Conservation (phyloP, 2,113 vertebrate genomes). For the Natator depressus region DNA sequence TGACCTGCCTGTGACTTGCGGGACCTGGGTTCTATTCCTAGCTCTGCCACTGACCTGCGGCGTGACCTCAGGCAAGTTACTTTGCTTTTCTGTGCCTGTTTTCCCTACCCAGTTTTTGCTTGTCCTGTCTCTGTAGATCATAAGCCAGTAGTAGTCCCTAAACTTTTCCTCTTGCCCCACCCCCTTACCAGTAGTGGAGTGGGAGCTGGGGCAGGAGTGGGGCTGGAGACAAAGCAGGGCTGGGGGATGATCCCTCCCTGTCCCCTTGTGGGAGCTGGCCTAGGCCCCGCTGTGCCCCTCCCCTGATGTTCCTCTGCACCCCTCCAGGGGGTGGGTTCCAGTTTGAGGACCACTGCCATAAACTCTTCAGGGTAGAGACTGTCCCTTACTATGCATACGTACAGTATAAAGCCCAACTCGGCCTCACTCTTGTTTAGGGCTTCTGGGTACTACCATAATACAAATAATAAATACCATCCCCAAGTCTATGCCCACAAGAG, state of each 20-base stretch:
- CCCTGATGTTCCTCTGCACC: no score
- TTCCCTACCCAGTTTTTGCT: background rate
- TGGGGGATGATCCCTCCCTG: no score
- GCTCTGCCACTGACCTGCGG: background rate
- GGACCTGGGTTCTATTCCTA: background rate
- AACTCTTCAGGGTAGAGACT: background rate
- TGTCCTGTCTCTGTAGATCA: background rate
- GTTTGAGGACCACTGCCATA: background rate
- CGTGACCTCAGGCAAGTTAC: background rate
- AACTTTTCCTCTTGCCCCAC: no score
- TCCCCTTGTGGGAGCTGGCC: no score
- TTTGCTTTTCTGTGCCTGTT: background rate
- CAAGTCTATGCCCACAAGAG: background rate
- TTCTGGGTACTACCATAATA: background rate
- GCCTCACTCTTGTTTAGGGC: background rate
- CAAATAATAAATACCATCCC: background rate
- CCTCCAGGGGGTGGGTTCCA: no score
- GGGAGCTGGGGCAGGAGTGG: no score
- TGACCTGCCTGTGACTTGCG: constrained; percentile 31
- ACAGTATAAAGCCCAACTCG: background rate
- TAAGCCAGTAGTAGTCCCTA: background rate
- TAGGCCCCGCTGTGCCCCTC: no score
- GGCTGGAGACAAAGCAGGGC: no score
- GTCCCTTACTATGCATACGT: background rate
- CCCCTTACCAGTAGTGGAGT: no score